A percentile compares a stretch with the other conserved stretches of the same genome.
Conservation (phyloP, 2,888 invertebrate species). For the Eupithecia vulgata region DNA sequence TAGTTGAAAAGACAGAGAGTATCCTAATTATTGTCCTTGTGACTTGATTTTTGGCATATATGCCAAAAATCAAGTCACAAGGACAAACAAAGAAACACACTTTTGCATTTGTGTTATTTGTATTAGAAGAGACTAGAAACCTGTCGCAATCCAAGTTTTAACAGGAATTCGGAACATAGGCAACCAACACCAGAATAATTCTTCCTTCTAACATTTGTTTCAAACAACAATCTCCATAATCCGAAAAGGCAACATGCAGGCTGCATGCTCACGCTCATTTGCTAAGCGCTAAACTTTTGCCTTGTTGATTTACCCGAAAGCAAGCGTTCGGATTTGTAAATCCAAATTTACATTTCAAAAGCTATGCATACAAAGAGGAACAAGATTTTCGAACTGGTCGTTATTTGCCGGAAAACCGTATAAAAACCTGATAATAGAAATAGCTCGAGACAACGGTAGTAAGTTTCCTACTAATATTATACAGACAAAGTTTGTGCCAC, state of each 20-base stretch:
- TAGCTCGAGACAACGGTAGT: too few relatives aligned
- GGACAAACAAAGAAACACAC: too few relatives aligned
- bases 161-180: neutral
- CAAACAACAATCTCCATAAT: constrained; percentile 15
- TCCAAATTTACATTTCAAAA: constrained; percentile 43
- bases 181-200: neutral
- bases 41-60: too few relatives aligned
- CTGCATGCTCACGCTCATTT: constrained; percentile 28
- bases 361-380: constrained; percentile 34
- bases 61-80: too few relatives aligned
- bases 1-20: too few relatives aligned
- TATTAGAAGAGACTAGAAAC: too few relatives aligned
- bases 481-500: too few relatives aligned
- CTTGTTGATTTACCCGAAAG: constrained; percentile 42
- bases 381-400: constrained; percentile 1
- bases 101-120: too few relatives aligned
- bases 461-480: too few relatives aligned
- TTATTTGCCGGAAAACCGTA: constrained; percentile 1
- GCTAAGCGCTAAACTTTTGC: constrained; percentile 40
- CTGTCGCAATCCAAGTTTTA: neutral
- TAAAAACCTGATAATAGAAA: neutral
- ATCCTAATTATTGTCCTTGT: too few relatives aligned
- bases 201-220: neutral
- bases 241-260: constrained; percentile 15
- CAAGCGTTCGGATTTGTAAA: constrained; percentile 37